Base-by-base conservation (phyloP, 2,113 vertebrate genomes). In the Tylochromis polylepis region DNA sequence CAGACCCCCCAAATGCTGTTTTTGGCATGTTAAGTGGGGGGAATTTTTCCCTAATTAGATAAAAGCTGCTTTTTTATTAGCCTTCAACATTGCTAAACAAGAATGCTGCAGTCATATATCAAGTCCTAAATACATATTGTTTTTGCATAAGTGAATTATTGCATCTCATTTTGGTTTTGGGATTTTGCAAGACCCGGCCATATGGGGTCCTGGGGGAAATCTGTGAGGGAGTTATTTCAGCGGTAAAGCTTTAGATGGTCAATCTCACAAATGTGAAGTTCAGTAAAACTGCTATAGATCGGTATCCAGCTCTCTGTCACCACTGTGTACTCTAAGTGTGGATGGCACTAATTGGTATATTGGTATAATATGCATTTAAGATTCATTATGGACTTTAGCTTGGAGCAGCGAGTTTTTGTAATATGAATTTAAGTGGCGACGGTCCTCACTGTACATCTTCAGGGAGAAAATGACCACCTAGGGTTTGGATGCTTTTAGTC, bases 21-120 rank as follows among this genome's bases (percentile, higher is more conserved):
- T 86, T 93, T 95, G 91, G 91, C 90, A 87, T 29, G 53, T 70
- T 62, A 78, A 87, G 81, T 67, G 4, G 86, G 51, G 55, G 49
- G 36, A 41, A 67, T 81, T 65, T 86, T 89, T 84, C 22, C 85
- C 81, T 87, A 87, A 94, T 93, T 92, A 85, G 79, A 91, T 84
- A 88, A n/a, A 59, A 70, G 70, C 86, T 82, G 41, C 57, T 91
- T 91, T 88, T 85, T 89, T 65, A 82, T 93, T 91, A 57, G 65
- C 56, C 83, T 83, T 88, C 62, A 70, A 87, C 84, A 86, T 92
- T 81, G 83, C 87, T 92, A 82, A 91, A 90, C 58, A 87, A 88
- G 53, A 89, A 88, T 80, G 53, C 70, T 83, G 51, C 41, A n/a
- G 75, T 88, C 80, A 89, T 93, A 55, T 58, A 87, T 90, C 82